These are phyloP conservation scores for Actinia equina DNA, from an alignment of 64 coral and sea anemone species.

Conservation along the genomic window DNA sequence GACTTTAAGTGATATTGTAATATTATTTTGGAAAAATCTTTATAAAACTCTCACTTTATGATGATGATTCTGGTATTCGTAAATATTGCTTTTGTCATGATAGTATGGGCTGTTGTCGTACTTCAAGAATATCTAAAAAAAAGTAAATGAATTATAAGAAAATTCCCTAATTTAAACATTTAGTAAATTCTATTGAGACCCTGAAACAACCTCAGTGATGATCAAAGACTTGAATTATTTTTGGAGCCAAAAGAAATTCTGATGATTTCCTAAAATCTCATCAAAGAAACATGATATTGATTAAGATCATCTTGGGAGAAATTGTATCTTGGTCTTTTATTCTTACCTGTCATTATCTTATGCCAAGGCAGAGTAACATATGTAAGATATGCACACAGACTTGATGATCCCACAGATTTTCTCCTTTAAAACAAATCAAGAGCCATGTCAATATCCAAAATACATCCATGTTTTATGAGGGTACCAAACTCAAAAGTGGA, in stretches of 20 bases:
- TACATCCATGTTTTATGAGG: too few species aligned
- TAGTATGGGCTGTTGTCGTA: constrained; percentile 77
- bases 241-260: too few species aligned
- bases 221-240: too few species aligned
- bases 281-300: neutral
- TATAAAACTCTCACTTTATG: neutral
- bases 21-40: neutral
- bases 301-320: neutral
- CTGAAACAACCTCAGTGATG: too few species aligned
- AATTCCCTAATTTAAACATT: too few species aligned
- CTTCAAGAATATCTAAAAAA: constrained; percentile 91
- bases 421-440: constrained; percentile 32
- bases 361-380: constrained; percentile 89
- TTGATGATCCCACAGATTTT: constrained; percentile 47
- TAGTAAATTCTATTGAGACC: too few species aligned
- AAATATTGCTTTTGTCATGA: neutral
- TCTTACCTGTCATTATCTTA: constrained; percentile 90
- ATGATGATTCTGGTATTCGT: neutral
- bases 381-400: constrained; percentile 72
- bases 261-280: neutral
- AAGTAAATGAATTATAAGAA: neutral
- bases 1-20: neutral
- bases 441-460: neutral
- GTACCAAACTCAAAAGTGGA: too few species aligned
- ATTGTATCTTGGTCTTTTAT: neutral